Evolutionary conservation across 1,140 invertebrate genomes (phyloP), one percentile per base, ranked within the genome.

Genomic region (Leptinotarsa undecemlineata): DNA sequence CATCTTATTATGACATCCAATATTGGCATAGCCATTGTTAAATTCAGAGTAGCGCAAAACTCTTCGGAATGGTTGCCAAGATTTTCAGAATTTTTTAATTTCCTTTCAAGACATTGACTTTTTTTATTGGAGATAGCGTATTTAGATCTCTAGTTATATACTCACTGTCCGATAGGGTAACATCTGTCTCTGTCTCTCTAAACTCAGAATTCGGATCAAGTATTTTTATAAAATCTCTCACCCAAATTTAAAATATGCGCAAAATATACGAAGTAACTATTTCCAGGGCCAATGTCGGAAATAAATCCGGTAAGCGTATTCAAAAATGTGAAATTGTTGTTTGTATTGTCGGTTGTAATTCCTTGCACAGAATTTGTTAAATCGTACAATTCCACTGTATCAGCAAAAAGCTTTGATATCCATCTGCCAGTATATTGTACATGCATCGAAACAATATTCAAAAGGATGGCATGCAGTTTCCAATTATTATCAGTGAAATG

Each of bases 401-500:
- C 62, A 23, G 20, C 62, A 64, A 64, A 64, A 64, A 19, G 4
- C 17, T 72, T 64, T 61, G 71, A 51, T 61, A 72, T 72, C 13
- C 33, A 60, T 72, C 33, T 72, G 48, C 33, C 71, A 62, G 60
- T 72, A 62, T 72, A 23, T 72, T 72, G 48, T 26, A 4, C 23
- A 26, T 26, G 23, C 23, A 1, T 21, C 20, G 20, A 21, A 21
- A 21, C 20, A 21, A 21, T 21, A 21, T 21, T 2, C 20, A 63
- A 63, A 68, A 48, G 68, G 26, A 74, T 62, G 23, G 47, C 14
- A 71, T 74, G 67, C 14, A 74, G 60, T 42, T 71, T 74, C 73
- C 67, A 71, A 48, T 74, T 71, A 62, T 71, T 74, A 62, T 74
- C 73, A 62, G 71, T 74, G 68, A 71, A 74, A 74, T 74, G 68